These are phyloP conservation scores for Hapalemur alaotrensis DNA, from an alignment of 2,797 vertebrate species.

Conservation along the genomic window DNA sequence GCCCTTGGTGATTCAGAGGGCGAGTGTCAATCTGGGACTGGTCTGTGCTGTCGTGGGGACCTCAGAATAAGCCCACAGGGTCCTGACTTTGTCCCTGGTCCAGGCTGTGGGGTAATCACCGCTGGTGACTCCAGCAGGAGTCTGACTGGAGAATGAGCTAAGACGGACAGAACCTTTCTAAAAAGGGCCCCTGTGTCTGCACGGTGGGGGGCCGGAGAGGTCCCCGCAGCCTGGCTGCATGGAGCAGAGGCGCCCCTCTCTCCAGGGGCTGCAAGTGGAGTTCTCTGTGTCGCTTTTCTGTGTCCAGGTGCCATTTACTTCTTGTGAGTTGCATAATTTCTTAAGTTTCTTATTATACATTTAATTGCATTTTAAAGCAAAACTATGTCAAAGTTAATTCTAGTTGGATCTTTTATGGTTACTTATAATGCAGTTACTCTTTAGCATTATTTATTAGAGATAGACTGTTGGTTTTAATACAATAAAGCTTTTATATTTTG, in stretches of 20 bases:
- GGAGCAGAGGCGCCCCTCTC: not conserved
- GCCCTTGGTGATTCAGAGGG: not conserved
- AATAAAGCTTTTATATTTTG: conserved; percentile 46
- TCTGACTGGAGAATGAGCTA: not conserved
- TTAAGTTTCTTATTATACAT: rapidly evolving
- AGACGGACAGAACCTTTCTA: not conserved
- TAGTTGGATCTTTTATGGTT: not conserved
- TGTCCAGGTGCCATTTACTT: not conserved
- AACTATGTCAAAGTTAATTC: not conserved
- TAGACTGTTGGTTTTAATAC: not conserved
- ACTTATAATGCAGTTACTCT: not conserved
- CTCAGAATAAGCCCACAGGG: rapidly evolving
- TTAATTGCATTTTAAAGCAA: not conserved
- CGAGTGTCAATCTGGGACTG: not conserved
- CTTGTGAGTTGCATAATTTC: not conserved
- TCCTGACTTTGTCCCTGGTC: not conserved
- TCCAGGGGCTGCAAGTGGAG: no score
- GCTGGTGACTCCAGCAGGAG: not conserved
- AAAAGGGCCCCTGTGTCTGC: not conserved
- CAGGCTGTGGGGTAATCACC: rapidly evolving
- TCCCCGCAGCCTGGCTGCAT: rapidly evolving
- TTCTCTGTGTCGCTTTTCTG: not conserved
- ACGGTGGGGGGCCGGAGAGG: not conserved
- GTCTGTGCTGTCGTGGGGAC: not conserved
- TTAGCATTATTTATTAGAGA: not conserved